A percentile compares a stretch with the other conserved stretches of the same genome.
phyloP scores from a whole-genome alignment of 1,140 invertebrate genomes.

The Homarus americanus region DNA sequence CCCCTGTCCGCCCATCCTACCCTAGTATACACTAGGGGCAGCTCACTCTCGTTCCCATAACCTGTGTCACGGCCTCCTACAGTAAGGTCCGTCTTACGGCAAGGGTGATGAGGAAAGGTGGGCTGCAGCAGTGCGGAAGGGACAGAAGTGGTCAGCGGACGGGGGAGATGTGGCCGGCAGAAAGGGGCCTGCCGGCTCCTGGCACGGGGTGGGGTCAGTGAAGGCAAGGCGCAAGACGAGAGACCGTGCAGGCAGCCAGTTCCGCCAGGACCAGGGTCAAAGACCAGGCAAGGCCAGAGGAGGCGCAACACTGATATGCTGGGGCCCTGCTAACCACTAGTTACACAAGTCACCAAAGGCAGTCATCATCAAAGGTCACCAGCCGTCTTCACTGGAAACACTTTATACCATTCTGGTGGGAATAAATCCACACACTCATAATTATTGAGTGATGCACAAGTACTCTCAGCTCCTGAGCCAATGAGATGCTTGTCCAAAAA shows the following conservation, averaged over 20 bases:
- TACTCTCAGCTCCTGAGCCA: constrained; percentile 25
- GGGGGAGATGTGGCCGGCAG: constrained; percentile 64
- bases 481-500: constrained; percentile 30
- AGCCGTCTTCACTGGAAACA: constrained; percentile 64
- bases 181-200: constrained; percentile 72
- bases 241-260: constrained; percentile 73
- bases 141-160: constrained; percentile 14
- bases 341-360: constrained; percentile 59
- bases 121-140: constrained; percentile 31
- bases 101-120: constrained; percentile 33
- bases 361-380: constrained; percentile 54
- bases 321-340: constrained; percentile 63
- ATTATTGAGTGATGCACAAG: constrained; percentile 19
- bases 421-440: constrained; percentile 27
- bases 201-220: constrained; percentile 71
- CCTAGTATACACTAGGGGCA: constrained; percentile 8
- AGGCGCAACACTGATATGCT: constrained; percentile 72
- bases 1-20: constrained; percentile 47
- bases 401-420: constrained; percentile 54
- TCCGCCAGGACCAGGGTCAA: constrained; percentile 67
- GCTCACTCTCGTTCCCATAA: not conserved
- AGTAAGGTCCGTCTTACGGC: not conserved
- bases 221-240: constrained; percentile 73
- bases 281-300: constrained; percentile 50
- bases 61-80: not conserved